Percentiles rank a stretch among this genome's conserved stretches.
Evolutionary conservation across 2,888 invertebrate genomes (phyloP).

Genomic region (Diaperis boleti): DNA sequence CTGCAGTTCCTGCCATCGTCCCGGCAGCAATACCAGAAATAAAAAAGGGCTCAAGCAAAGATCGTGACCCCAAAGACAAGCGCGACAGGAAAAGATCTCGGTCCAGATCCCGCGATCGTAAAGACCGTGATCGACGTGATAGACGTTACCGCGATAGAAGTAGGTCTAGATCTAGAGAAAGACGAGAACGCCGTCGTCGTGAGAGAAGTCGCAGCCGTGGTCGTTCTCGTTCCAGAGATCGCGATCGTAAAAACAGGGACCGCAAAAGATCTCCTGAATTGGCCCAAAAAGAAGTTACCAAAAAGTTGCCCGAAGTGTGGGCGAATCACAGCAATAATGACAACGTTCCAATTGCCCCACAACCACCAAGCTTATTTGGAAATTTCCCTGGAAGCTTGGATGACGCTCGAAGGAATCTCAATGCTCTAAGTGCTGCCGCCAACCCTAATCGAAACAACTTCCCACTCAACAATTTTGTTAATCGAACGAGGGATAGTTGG

Average conservation of each 20-base stretch:
- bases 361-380: slow-evolving; percentile 48
- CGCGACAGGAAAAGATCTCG: slow-evolving; percentile 65
- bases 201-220: slow-evolving; percentile 71
- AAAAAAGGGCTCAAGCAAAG: slow-evolving; percentile 57
- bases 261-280: slow-evolving; percentile 45
- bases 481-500: slow-evolving; percentile 37
- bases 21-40: slow-evolving; percentile 60
- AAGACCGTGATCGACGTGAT: slow-evolving; percentile 60
- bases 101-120: slow-evolving; percentile 61
- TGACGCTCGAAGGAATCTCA: slow-evolving; percentile 73
- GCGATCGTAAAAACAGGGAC: slow-evolving; percentile 59
- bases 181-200: slow-evolving; percentile 72
- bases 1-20: slow-evolving; percentile 60
- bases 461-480: slow-evolving; percentile 12
- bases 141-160: slow-evolving; percentile 64
- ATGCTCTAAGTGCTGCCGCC: slow-evolving; percentile 66
- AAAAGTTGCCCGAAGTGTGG: slow-evolving; percentile 51
- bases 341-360: slow-evolving; percentile 40
- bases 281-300: slow-evolving; percentile 29
- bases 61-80: slow-evolving; percentile 59
- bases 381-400: slow-evolving; percentile 48
- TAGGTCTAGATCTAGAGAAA: slow-evolving; percentile 62
- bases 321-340: slow-evolving; percentile 38
- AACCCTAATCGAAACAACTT: slow-evolving; percentile 47
- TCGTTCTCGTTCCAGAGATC: slow-evolving; percentile 70